Evolutionary conservation across 2,888 invertebrate genomes (phyloP).

Genomic region (Melinopterus prodromus): DNA sequence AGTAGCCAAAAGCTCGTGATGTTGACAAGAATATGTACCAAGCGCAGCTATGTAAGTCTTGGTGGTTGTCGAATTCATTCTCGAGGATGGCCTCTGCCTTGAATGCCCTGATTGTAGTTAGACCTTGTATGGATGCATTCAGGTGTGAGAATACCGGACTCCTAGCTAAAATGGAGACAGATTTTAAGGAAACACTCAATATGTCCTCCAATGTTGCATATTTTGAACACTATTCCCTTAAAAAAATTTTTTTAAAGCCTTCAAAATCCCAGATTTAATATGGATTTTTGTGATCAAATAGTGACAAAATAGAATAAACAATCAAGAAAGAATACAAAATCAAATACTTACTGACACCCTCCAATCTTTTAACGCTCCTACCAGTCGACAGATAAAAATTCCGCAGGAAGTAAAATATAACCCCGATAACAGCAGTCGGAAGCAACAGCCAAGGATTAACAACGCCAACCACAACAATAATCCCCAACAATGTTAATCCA

Average conservation of each 20-base stretch:
- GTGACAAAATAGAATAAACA: neutral
- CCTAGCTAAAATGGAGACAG: slow-evolving; percentile 55
- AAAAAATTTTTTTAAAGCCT: neutral
- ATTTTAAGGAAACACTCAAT: slow-evolving; percentile 9
- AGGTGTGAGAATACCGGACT: slow-evolving; percentile 97
- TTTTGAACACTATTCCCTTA: neutral
- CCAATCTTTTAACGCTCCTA: slow-evolving; percentile 81
- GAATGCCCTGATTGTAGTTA: slow-evolving; percentile 91
- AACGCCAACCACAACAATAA: slow-evolving; percentile 78
- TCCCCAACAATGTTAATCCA: slow-evolving; percentile 81
- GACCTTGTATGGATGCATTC: slow-evolving; percentile 87
- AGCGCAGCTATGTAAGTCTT: slow-evolving; percentile 88
- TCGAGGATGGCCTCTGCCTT: slow-evolving; percentile 81
- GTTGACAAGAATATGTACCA: slow-evolving; percentile 92
- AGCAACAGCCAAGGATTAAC: slow-evolving; percentile 79
- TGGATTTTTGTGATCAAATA: neutral
- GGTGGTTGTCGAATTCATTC: slow-evolving; percentile 82
- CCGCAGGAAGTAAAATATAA: slow-evolving; percentile 79
- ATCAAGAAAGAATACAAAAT: neutral
- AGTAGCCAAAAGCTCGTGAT: slow-evolving; percentile 92
- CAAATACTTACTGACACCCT: slow-evolving; percentile 77
- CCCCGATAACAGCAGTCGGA: slow-evolving; percentile 74
- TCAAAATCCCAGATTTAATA: slow-evolving; percentile 7
- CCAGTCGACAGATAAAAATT: slow-evolving; percentile 82
- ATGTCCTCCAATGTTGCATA: too few relatives aligned